These are phyloP conservation scores for Chirona hameri DNA, from an alignment of 2,888 invertebrate species.

Conservation along the genomic window DNA sequence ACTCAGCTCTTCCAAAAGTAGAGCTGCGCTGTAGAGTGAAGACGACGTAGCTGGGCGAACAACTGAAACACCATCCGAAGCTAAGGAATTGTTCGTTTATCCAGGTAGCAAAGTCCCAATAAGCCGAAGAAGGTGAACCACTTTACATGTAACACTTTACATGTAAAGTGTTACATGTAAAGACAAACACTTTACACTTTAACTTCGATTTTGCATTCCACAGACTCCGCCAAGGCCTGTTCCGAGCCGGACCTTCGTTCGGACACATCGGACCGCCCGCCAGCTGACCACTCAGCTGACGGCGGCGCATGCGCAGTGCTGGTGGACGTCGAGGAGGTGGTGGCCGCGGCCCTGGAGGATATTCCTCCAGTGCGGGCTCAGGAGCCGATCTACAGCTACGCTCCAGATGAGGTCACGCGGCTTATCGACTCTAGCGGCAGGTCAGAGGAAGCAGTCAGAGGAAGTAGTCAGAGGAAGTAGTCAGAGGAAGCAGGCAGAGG, in stretches of 20 bases:
- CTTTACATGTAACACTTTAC: no score
- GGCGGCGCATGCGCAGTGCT: conserved; percentile 67
- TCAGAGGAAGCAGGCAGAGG: neutral
- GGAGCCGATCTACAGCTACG: conserved; percentile 68
- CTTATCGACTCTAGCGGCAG: conserved; percentile 51
- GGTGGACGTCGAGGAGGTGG: conserved; percentile 75
- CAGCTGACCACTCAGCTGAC: conserved; percentile 34
- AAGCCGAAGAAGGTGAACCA: no score
- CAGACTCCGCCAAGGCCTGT: conserved; percentile 40
- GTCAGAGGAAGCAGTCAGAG: conserved; percentile 35
- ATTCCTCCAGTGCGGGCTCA: conserved; percentile 61
- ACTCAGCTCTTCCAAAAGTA: no score
- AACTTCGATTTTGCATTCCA: conserved; percentile 3
- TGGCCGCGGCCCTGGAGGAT: conserved; percentile 55
- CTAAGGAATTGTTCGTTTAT: no score
- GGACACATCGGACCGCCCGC: neutral
- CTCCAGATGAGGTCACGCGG: conserved; percentile 56
- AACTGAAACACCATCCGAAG: no score
- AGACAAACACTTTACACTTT: no score
- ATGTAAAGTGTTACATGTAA: no score
- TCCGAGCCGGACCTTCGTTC: conserved; percentile 43
- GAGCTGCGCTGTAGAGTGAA: no score
- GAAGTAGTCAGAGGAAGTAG: neutral
- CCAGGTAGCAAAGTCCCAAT: no score
- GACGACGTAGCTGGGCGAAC: no score